Conservation (phyloP, 2,888 invertebrate species). For the Eudemis profundana region DNA sequence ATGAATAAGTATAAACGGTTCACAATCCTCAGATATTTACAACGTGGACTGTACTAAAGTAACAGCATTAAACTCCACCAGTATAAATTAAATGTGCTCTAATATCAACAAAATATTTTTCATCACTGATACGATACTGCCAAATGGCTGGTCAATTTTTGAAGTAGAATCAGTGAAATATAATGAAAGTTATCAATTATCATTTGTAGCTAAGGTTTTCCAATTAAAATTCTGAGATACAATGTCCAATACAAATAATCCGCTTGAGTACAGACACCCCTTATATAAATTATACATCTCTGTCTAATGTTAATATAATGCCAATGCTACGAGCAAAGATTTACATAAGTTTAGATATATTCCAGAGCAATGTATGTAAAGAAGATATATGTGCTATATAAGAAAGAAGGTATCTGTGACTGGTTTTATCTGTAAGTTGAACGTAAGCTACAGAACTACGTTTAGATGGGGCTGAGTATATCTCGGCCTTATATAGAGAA, state of each 20-base stretch:
- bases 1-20: background rate
- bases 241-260: conserved; percentile 19
- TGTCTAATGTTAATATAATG: conserved; percentile 53
- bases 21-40: conserved; percentile 20
- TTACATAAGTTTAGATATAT: conserved; percentile 54
- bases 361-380: conserved; percentile 45
- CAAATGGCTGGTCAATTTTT: conserved; percentile 14
- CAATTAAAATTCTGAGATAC: conserved; percentile 16
- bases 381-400: conserved; percentile 59
- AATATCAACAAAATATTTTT: background rate
- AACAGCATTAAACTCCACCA: background rate
- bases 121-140: conserved; percentile 5
- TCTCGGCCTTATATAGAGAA: conserved; percentile 25
- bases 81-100: conserved; percentile 6
- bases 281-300: conserved; percentile 39
- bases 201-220: conserved; percentile 9
- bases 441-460: conserved; percentile 42
- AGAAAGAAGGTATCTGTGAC: conserved; percentile 60
- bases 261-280: conserved; percentile 21
- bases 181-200: too few relatives aligned
- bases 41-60: conserved; percentile 5
- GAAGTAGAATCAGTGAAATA: background rate
- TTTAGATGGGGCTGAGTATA: conserved; percentile 11
- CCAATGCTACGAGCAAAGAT: conserved; percentile 56
- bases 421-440: conserved; percentile 60